Evolutionary conservation across 2,888 invertebrate species (phyloP), one percentile per base, ranked within the genome.

Genomic region (Cephus nigrinus): DNA sequence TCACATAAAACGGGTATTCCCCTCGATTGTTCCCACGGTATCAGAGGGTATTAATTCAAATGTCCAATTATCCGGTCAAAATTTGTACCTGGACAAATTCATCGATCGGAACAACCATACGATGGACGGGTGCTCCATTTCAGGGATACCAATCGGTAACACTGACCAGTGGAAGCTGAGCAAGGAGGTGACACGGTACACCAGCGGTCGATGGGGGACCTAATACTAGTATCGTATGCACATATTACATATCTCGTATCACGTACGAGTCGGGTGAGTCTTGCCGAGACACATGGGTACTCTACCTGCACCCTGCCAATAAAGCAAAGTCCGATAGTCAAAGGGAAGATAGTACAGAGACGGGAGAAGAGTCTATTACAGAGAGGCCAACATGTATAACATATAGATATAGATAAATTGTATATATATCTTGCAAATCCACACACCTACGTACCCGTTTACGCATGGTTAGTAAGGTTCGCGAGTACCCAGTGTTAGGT

Each of bases 391-490:
- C 55, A 2, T 55, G 55, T 5, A 55, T 55, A 9, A 55, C 23
- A 23, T 40, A 40, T 55, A 40, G 40, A 40, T 2, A 55, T 40
- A 40, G 40, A 40, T 40, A 40, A 40, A 40, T 40, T 40, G 40
- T 23, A 55, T 23, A 23, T 32, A 32, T 32, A 9, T 55, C 75
- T 76, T 68, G 35, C 75, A 68, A 40, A 69, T 12, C 69, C 32
- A 32, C 68, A 76, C 23, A 55, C 32, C 68, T 33, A 71, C 31
- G 31, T 71, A 31, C 31, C 12, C 71, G 33, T 73, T 78, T 82
- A 79, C 79, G 82, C 82, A 80, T 80, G 82, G 82, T 82, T 83
- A 80, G 82, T 81, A 81, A 80, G 23, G 81, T 82, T 81, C 76
- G 78, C 76, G 80, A 81, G 80, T 79, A 55, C 74, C 76, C 75